phyloP scores from a whole-genome alignment of 2,888 invertebrate species.

The Sinhomidia bicolor region DNA sequence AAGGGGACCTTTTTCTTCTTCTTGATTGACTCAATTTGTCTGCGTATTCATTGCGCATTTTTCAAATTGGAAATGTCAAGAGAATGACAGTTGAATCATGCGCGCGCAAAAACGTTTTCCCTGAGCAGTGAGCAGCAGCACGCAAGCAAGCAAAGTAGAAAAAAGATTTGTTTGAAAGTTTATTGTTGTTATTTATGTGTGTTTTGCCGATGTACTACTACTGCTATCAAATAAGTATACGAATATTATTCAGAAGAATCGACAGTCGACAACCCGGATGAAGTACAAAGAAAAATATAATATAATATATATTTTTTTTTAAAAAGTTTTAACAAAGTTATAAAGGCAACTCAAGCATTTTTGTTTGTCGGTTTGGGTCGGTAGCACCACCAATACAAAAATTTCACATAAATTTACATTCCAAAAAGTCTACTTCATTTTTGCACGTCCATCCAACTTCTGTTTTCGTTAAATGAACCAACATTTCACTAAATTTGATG shows the following conservation, averaged over 20 bases:
- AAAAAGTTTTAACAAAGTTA: neutral
- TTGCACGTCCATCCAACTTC: slow-evolving; percentile 22
- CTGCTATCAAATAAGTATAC: neutral
- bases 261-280: slow-evolving; percentile 63
- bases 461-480: neutral
- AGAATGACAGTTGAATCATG: slow-evolving; percentile 57
- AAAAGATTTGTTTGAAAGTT: slow-evolving; percentile 27
- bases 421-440: slow-evolving; percentile 41
- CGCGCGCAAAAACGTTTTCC: neutral
- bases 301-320: too few relatives aligned
- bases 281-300: neutral
- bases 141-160: neutral
- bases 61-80: slow-evolving; percentile 64
- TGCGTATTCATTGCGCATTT: slow-evolving; percentile 40
- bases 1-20: neutral
- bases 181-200: neutral
- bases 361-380: slow-evolving; percentile 14
- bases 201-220: slow-evolving; percentile 25
- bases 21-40: slow-evolving; percentile 62
- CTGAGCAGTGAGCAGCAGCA: too few relatives aligned
- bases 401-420: slow-evolving; percentile 45
- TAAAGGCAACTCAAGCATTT: neutral
- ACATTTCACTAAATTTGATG: neutral
- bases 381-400: neutral
- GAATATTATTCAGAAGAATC: too few relatives aligned